A percentile compares a stretch with the other conserved stretches of the same genome.
phyloP scores from a whole-genome alignment of 2,888 invertebrate species.

The Molorchus minor region DNA sequence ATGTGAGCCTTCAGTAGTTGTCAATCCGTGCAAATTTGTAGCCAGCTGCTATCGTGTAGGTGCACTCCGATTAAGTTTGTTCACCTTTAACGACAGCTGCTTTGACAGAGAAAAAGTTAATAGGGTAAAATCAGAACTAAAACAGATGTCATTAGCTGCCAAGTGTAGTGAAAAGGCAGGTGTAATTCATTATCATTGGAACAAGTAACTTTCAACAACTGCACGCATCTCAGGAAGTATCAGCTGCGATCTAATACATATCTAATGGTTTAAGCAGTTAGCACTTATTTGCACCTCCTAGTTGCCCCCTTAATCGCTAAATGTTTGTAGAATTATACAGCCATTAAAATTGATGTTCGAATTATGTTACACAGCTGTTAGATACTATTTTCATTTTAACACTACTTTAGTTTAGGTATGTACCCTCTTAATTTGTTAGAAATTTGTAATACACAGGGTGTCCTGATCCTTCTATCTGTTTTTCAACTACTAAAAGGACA shows the following conservation, averaged over 20 bases:
- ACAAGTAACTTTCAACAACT: neutral
- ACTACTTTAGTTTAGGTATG: no score
- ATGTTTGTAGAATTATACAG: constrained; percentile 36
- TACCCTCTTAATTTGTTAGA: no score
- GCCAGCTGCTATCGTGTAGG: no score
- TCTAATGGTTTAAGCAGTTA: constrained; percentile 41
- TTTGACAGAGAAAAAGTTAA: no score
- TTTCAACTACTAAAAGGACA: no score
- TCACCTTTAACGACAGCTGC: no score
- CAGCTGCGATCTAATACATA: constrained; percentile 35
- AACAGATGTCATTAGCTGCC: neutral
- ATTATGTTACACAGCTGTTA: constrained; percentile 24
- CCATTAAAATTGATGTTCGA: constrained; percentile 33
- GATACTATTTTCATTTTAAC: constrained; percentile 3
- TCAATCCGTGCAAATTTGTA: no score
- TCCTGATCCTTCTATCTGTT: no score
- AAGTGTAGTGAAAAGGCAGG: neutral
- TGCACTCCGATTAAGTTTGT: no score
- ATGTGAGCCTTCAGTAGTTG: no score
- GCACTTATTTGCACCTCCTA: constrained; percentile 40
- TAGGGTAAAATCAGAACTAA: no score
- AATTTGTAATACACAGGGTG: no score
- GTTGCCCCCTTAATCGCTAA: constrained; percentile 38
- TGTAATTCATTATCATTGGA: neutral
- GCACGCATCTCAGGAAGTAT: neutral